phyloP scores from a whole-genome alignment of 2,113 vertebrate genomes.

The Chascanopsetta lugubris region DNA sequence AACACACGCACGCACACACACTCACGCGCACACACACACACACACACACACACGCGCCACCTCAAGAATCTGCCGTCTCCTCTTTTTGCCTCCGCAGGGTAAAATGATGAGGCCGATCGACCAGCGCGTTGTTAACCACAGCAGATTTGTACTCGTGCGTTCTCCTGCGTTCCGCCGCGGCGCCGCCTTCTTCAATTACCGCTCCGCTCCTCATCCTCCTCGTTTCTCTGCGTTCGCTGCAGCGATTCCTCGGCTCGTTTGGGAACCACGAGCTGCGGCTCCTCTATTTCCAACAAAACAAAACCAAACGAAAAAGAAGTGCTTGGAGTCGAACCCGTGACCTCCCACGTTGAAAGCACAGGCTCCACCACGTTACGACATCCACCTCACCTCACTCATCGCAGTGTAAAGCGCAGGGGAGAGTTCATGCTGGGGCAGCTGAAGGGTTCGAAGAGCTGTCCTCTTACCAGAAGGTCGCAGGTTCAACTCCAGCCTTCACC shows the following conservation, averaged over 20 bases:
- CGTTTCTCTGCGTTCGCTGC: too few species aligned
- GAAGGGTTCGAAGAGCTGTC: too few species aligned
- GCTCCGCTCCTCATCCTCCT: too few species aligned
- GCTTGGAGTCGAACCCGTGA: too few species aligned
- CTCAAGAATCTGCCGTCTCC: slow-evolving; percentile 54
- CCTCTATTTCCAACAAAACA: neutral
- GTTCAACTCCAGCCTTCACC: too few species aligned
- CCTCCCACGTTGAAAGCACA: too few species aligned
- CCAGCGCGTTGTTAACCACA: slow-evolving; percentile 70
- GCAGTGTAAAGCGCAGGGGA: too few species aligned
- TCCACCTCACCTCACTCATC: too few species aligned
- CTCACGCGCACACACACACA: slow-evolving; percentile 11
- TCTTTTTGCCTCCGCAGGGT: slow-evolving; percentile 73
- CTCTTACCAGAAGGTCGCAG: too few species aligned
- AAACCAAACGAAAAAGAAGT: neutral
- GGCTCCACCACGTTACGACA: too few species aligned
- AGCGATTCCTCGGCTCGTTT: too few species aligned
- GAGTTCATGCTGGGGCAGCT: too few species aligned
- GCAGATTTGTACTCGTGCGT: slow-evolving; percentile 67
- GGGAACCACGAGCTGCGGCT: neutral
- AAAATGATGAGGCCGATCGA: slow-evolving; percentile 74
- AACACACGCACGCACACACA: slow-evolving; percentile 1
- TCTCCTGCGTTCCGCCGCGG: slow-evolving; percentile 49
- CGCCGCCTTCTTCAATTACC: slow-evolving; percentile 48
- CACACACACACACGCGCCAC: slow-evolving; percentile 7